A percentile compares a stretch with the other conserved stretches of the same genome.
phyloP scores from a whole-genome alignment of 2,113 vertebrate species.

The Toxotes jaculatrix region DNA sequence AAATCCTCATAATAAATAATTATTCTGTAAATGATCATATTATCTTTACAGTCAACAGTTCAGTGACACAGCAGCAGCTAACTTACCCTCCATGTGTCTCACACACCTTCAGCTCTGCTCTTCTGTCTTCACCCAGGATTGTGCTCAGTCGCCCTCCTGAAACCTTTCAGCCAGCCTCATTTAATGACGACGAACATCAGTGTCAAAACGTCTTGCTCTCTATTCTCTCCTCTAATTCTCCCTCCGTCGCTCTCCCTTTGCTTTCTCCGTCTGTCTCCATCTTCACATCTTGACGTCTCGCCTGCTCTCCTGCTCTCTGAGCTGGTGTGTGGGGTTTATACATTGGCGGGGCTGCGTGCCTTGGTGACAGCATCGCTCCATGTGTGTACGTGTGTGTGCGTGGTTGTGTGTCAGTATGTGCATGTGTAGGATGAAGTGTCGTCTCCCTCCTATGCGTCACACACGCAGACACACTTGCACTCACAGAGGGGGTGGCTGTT shows the following conservation, averaged over 20 bases:
- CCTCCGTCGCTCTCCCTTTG: conserved; percentile 41
- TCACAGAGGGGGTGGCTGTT: conserved; percentile 76
- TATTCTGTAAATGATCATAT: conserved; percentile 13
- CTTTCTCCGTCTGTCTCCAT: conserved; percentile 66
- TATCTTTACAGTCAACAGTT: conserved; percentile 18
- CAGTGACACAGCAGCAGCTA: conserved; percentile 31
- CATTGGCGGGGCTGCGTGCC: conserved; percentile 65
- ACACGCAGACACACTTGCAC: conserved; percentile 70
- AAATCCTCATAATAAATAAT: conserved; percentile 1
- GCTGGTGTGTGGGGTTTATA: conserved; percentile 76
- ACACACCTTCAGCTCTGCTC: conserved; percentile 47
- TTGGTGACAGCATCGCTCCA: conserved; percentile 75
- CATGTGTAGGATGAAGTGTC: conserved; percentile 81
- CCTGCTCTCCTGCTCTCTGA: conserved; percentile 72
- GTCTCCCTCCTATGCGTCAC: conserved; percentile 79
- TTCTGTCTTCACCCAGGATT: conserved; percentile 44
- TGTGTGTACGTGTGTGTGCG: conserved; percentile 47
- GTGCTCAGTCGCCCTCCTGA: conserved; percentile 45
- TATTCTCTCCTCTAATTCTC: conserved; percentile 48
- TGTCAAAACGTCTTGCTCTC: conserved; percentile 58
- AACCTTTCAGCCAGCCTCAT: conserved; percentile 54
- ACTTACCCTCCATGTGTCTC: conserved; percentile 72
- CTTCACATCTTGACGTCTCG: conserved; percentile 74
- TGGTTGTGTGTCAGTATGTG: conserved; percentile 65
- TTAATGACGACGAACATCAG: conserved; percentile 45